These are phyloP conservation scores for Xestobium rufovillosum DNA, from an alignment of 2,888 invertebrate species.

Conservation along the genomic window DNA sequence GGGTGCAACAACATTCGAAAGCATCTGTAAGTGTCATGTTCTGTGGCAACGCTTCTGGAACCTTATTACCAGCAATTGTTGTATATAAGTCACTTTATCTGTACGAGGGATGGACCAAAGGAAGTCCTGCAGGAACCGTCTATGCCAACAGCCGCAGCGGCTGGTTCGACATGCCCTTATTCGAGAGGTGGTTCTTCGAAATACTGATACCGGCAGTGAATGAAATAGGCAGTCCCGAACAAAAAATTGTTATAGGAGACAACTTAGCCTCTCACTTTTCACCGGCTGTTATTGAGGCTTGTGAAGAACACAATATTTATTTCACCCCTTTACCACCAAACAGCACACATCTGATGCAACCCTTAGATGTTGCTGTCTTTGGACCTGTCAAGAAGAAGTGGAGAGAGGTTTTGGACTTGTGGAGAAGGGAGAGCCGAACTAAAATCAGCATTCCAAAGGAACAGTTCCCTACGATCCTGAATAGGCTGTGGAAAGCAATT, in stretches of 20 bases:
- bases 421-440: conserved; percentile 19
- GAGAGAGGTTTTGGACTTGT: conserved; percentile 16
- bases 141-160: conserved; percentile 17
- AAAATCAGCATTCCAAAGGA: conserved; percentile 18
- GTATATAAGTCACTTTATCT: conserved; percentile 29
- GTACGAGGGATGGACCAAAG: conserved; percentile 5
- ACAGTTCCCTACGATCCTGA: conserved; percentile 16
- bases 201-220: conserved; percentile 22
- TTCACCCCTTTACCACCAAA: conserved; percentile 18
- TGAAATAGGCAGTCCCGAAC: conserved; percentile 11
- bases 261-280: conserved; percentile 23
- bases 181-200: conserved; percentile 21
- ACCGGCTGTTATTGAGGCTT: conserved; percentile 20
- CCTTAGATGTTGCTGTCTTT: conserved; percentile 19
- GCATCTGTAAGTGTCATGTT: conserved; percentile 1
- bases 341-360: conserved; percentile 20
- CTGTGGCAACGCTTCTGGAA: conserved; percentile 6
- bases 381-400: conserved; percentile 17
- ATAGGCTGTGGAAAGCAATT: conserved; percentile 11
- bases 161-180: conserved; percentile 21
- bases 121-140: conserved; percentile 17
- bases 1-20: conserved; percentile 24
- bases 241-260: conserved; percentile 30
- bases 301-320: conserved; percentile 12
- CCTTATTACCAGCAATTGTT: conserved; percentile 28